phyloP scores from a whole-genome alignment of 2,888 invertebrate species.

The Ophioninae sp. region DNA sequence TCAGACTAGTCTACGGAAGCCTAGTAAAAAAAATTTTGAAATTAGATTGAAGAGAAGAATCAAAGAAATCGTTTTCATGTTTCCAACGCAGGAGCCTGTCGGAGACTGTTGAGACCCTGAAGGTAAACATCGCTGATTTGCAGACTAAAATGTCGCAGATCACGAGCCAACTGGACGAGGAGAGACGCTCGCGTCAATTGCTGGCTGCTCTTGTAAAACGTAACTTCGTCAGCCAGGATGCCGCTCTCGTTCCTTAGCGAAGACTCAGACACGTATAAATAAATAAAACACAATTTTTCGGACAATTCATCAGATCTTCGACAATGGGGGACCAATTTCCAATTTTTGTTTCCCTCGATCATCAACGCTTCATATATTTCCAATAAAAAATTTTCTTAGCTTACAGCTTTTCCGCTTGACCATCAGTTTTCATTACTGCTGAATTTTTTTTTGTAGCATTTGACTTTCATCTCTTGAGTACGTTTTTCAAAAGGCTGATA shows the following conservation, averaged over 20 bases:
- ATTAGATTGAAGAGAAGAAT: neutral
- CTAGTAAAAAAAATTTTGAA: neutral
- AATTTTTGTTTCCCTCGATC: conserved; percentile 3
- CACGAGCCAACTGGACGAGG: conserved; percentile 86
- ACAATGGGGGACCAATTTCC: neutral
- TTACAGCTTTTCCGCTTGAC: neutral
- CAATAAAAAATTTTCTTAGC: neutral
- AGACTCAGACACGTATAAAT: neutral
- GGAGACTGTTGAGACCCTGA: conserved; percentile 89
- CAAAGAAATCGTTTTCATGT: conserved; percentile 57
- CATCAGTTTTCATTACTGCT: too few relatives aligned
- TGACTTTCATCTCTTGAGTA: too few relatives aligned
- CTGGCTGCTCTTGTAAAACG: conserved; percentile 78
- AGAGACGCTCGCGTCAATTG: conserved; percentile 83
- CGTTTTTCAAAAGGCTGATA: too few relatives aligned
- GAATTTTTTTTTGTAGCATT: neutral
- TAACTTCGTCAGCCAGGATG: conserved; percentile 75
- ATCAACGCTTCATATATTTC: neutral
- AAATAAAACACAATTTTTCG: neutral
- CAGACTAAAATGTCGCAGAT: conserved; percentile 84
- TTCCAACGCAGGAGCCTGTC: conserved; percentile 85
- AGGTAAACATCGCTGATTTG: conserved; percentile 87
- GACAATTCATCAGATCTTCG: neutral
- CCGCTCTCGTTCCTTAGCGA: conserved; percentile 67
- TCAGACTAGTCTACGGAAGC: neutral